Evolutionary conservation across 2,797 vertebrate species (phyloP), one percentile per base, ranked within the genome.

Genomic region (Peromyscus eremicus): DNA sequence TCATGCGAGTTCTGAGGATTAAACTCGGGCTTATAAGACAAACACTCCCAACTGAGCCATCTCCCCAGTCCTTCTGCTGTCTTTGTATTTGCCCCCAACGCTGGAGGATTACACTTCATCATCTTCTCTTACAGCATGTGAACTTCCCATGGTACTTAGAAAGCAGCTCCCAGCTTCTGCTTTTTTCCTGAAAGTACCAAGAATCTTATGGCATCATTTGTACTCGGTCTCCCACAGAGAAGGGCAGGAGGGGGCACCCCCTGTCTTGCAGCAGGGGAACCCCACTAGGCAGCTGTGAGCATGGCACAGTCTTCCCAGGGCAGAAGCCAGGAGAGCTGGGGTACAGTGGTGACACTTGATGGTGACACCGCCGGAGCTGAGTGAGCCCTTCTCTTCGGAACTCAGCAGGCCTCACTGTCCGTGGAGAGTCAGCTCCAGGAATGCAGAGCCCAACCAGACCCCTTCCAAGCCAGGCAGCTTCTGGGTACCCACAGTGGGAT

Each of bases 401-500:
- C 57, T 29, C 1, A 14, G 29, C 83, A 90, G 3, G 79, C 70
- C 4, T 81, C 19, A 1, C 49, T 43, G 43, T 7, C 5, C 0
- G 0, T 46, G 17, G 80, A 52, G 79, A 27, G 29, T 23, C 95
- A 21, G 12, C 55, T 57, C 40, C 27, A 34, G 49, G 10, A n/a
- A 34, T 29, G 87, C 14, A 14, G 17, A 82, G 83, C 76, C 49
- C 62, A 92, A 6, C 55, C 92, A 62, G 79, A 37, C 64, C 66
- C 85, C 73, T 66, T 86, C 71, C 96, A 82, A 71, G 60, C 92
- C 66, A 70, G 80, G 57, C 64, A 93, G 81, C 73, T 70, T 94
- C 73, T 81, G 25, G 57, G 60, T 96, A 62, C 80, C 94, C 80
- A 95, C 87, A 43, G 27, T 75, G 89, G 91, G 92, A 70, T 73